Evolutionary conservation across 2,888 invertebrate species (phyloP), one percentile per base, ranked within the genome.

Genomic region (Dichetophora obliterata): DNA sequence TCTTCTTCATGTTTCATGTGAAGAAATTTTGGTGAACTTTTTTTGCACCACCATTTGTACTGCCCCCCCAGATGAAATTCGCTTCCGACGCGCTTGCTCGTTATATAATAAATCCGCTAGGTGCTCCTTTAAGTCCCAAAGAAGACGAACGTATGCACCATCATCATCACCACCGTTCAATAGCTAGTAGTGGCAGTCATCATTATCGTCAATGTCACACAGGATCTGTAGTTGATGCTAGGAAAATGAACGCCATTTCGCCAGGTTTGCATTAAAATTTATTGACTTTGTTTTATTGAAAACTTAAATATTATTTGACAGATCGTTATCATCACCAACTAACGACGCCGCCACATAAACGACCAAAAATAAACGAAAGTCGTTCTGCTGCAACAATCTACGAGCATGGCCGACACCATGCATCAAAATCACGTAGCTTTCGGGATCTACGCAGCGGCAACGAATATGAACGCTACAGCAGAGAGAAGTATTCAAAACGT

Each of bases 271-370:
- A 14, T n/a, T n/a, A n/a, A n/a, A n/a, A n/a, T n/a, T n/a, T n/a
- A n/a, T n/a, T n/a, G n/a, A n/a, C n/a, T n/a, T n/a, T n/a, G n/a
- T n/a, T n/a, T n/a, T n/a, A n/a, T n/a, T n/a, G n/a, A n/a, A n/a
- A n/a, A n/a, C n/a, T n/a, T n/a, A n/a, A n/a, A n/a, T n/a, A 22
- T 54, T 66, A 63, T 78, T 9, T 43, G 72, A 65, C 78, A 81
- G 89, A 89, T 78, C 87, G 88, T 5, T 88, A 88, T 78, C 86
- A 88, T 71, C 88, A 88, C 80, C 88, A 88, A 75, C 85, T 86
- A 2, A 84, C 82, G 50, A 86, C 88, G 14, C 88, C 89, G 52
- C 88, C 88, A 11, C 87, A 88, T 66, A 89, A 89, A 75, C 85
- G 88, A n/a, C 83, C 88, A 83, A 89, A 88, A 86, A 82, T 84